These are phyloP conservation scores for Parnassius apollo DNA, from an alignment of 2,888 invertebrate genomes.

Conservation along the genomic window DNA sequence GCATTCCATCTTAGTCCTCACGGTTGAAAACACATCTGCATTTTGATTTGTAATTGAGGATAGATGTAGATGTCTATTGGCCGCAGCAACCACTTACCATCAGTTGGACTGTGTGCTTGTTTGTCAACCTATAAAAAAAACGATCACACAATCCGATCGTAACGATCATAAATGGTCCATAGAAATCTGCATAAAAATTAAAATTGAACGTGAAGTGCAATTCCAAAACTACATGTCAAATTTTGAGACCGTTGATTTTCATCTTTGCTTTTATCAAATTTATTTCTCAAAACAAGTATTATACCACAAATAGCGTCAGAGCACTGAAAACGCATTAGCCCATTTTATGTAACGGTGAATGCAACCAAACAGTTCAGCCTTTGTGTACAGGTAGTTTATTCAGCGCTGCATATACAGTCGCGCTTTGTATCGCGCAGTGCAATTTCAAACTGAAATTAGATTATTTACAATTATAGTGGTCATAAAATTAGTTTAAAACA, in stretches of 20 bases:
- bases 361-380: slow-evolving; percentile 19
- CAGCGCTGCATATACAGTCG: slow-evolving; percentile 17
- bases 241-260: not conserved
- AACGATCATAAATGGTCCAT: too few species aligned
- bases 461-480: slow-evolving; percentile 11
- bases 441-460: slow-evolving; percentile 22
- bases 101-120: too few species aligned
- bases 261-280: slow-evolving; percentile 3
- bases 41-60: too few species aligned
- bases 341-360: slow-evolving; percentile 3
- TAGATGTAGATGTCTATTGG: too few species aligned
- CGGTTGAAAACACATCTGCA: too few species aligned
- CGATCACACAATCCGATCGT: too few species aligned
- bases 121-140: too few species aligned
- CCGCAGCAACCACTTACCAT: too few species aligned
- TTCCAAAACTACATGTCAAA: not conserved
- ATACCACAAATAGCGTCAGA: slow-evolving; percentile 1
- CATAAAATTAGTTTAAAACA: slow-evolving; percentile 14
- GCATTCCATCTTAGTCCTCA: too few species aligned
- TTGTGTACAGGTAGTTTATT: slow-evolving; percentile 31
- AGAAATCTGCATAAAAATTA: too few species aligned
- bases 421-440: slow-evolving; percentile 17
- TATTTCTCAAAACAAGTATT: slow-evolving; percentile 4
- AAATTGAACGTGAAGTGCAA: too few species aligned
- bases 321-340: slow-evolving; percentile 17